These are phyloP conservation scores for Euproctis similis DNA, from an alignment of 2,888 invertebrate species.

Conservation along the genomic window DNA sequence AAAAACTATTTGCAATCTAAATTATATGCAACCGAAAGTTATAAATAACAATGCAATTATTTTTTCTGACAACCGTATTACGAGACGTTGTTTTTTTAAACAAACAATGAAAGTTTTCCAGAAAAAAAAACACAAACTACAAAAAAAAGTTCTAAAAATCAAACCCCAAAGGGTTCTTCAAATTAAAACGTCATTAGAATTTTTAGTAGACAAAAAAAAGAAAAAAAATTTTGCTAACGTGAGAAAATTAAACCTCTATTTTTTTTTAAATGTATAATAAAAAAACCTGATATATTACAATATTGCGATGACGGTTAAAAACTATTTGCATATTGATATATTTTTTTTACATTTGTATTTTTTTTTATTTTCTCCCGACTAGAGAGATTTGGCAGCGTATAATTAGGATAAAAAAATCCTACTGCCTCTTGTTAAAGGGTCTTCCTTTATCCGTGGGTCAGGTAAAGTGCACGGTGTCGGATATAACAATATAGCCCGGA, in stretches of 20 bases:
- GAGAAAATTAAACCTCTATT: constrained; percentile 69
- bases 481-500: constrained; percentile 68
- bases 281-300: constrained; percentile 40
- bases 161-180: constrained; percentile 75
- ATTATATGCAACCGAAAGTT: constrained; percentile 39
- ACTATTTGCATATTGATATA: constrained; percentile 59
- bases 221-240: constrained; percentile 62
- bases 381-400: constrained; percentile 47
- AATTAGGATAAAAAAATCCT: constrained; percentile 57
- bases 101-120: constrained; percentile 53
- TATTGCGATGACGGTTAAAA: constrained; percentile 57
- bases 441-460: constrained; percentile 66
- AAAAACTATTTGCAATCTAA: no score
- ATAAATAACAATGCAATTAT: constrained; percentile 69
- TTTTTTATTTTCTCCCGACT: constrained; percentile 26
- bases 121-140: no score
- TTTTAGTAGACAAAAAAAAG: constrained; percentile 46
- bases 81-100: constrained; percentile 69
- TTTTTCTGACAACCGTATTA: constrained; percentile 72
- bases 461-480: constrained; percentile 67
- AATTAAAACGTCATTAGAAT: constrained; percentile 73
- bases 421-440: constrained; percentile 42
- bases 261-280: no score
- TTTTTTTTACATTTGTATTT: constrained; percentile 36
- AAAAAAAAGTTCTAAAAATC: constrained; percentile 54